phyloP scores from a whole-genome alignment of 2,797 vertebrate genomes.

The Onychomys leucogaster region DNA sequence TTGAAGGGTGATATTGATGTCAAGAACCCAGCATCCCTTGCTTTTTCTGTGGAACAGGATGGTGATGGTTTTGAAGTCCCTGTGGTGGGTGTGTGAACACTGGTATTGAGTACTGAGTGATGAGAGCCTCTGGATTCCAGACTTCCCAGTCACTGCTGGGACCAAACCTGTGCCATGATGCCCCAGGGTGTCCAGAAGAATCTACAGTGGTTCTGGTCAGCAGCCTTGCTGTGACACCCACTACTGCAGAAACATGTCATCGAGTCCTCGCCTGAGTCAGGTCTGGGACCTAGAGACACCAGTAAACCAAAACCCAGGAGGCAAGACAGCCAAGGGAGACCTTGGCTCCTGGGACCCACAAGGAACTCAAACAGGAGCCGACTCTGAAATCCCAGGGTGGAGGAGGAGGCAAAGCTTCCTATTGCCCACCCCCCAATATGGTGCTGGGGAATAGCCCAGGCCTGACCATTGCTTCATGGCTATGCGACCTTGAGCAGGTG shows the following conservation, averaged over 20 bases:
- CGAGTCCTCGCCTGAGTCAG: neutral
- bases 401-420: neutral
- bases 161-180: too few species aligned
- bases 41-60: neutral
- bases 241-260: neutral
- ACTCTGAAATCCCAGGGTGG: too few species aligned
- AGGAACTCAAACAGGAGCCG: neutral
- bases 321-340: neutral
- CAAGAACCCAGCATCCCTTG: neutral
- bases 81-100: neutral
- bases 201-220: neutral
- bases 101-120: fast-evolving
- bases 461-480: fast-evolving
- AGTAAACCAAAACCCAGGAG: neutral
- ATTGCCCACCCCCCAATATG: fast-evolving
- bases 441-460: neutral
- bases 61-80: too few species aligned
- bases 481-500: neutral
- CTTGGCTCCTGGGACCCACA: neutral
- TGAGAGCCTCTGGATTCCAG: neutral
- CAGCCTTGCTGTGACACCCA: too few species aligned
- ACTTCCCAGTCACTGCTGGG: neutral
- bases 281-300: neutral
- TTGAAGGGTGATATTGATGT: neutral
- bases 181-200: neutral